These are phyloP conservation scores for Steinernema feltiae DNA, from an alignment of 1,140 invertebrate species.

Conservation along the genomic window DNA sequence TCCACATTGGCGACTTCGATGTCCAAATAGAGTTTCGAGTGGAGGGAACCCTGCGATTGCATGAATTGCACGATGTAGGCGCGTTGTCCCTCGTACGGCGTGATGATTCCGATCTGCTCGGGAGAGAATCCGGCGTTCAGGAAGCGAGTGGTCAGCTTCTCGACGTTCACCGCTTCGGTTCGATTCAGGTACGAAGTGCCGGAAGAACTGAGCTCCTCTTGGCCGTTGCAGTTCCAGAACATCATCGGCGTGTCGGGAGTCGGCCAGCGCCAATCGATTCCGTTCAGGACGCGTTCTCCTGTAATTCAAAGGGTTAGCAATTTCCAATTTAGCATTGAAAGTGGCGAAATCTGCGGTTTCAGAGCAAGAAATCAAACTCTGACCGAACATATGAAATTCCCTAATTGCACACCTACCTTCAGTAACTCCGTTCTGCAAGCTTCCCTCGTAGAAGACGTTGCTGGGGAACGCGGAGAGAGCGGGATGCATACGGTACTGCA, in stretches of 20 bases:
- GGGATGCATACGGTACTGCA: constrained; percentile 96
- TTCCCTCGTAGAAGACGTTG: constrained; percentile 99
- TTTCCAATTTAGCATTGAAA: no score
- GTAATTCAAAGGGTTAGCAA: no score
- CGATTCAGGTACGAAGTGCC: constrained; percentile 96
- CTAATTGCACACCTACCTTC: constrained; percentile 66
- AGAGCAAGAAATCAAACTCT: no score
- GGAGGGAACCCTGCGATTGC: constrained; percentile 91
- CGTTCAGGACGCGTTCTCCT: constrained; percentile 79
- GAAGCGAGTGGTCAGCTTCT: constrained; percentile 89
- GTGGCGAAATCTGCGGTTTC: no score
- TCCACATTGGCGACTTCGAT: constrained; percentile 99
- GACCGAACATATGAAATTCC: no score
- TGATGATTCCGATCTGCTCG: constrained; percentile 98
- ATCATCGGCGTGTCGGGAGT: constrained; percentile 93
- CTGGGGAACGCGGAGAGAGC: constrained; percentile 93
- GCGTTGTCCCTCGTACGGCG: constrained; percentile 94
- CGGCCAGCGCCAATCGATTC: constrained; percentile 97
- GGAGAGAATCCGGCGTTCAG: constrained; percentile 88
- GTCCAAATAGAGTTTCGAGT: constrained; percentile 93
- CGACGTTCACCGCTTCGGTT: constrained; percentile 95
- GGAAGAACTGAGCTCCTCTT: constrained; percentile 95
- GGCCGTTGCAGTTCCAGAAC: constrained; percentile 88
- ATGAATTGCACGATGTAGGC: constrained; percentile 95
- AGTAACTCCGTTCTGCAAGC: constrained; percentile 93